Evolutionary conservation across 2,797 vertebrate species (phyloP).

Genomic region (Fratercula arctica): DNA sequence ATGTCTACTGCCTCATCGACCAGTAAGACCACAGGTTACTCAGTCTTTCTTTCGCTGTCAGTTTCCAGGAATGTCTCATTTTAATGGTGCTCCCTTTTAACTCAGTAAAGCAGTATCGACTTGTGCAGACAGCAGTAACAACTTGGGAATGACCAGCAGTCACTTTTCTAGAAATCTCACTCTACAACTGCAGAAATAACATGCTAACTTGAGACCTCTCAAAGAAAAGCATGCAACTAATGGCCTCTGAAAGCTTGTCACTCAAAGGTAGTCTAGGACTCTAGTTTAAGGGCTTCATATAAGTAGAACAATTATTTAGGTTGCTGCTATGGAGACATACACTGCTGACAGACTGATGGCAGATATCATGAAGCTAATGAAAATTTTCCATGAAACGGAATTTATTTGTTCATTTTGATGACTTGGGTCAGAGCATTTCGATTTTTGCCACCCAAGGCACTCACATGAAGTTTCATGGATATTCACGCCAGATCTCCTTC

Average conservation of each 20-base stretch:
- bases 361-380: not conserved
- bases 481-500: not conserved
- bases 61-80: not conserved
- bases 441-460: not conserved
- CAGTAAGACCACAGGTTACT: not conserved
- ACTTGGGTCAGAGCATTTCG: not conserved
- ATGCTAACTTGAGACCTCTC: not conserved
- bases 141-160: slow-evolving; percentile 9
- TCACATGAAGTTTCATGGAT: not conserved
- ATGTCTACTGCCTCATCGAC: not conserved
- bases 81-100: not conserved
- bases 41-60: not conserved
- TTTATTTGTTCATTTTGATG: not conserved
- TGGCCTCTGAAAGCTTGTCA: not conserved
- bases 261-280: not conserved
- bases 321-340: not conserved
- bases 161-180: not conserved
- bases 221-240: not conserved
- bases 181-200: not conserved
- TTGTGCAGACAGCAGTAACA: slow-evolving; percentile 8
- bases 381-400: not conserved
- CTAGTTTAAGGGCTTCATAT: not conserved
- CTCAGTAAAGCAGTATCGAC: not conserved
- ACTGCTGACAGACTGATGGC: not conserved
- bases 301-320: not conserved